Base-by-base conservation (phyloP, 2,113 vertebrate species). In the Ursus arctos region DNA sequence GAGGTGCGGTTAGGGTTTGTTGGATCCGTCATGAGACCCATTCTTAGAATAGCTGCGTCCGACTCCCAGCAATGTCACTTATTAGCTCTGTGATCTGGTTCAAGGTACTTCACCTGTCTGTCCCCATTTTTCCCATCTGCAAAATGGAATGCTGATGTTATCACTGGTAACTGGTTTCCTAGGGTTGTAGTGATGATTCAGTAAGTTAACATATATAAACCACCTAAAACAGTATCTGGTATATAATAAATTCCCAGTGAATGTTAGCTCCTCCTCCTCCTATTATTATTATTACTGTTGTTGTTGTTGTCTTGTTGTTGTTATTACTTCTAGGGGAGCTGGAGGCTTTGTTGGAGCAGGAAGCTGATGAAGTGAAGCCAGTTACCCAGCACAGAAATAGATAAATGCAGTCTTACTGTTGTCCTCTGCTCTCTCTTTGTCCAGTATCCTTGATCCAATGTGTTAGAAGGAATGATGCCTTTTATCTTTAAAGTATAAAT, bases 401-500 rank as follows among this genome's bases (percentile, higher is more conserved):
- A 97, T 77, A 88, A 84, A 85, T 86, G 65, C 22, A 74, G 26
- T 19, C 31, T 80, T 55, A 76, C 24, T 96, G 61, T 65, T 74
- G 40, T 96, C n/a, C 67, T 95, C 24, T 53, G 55, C 57, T 91
- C 9, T 83, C 40, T 74, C 57, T 83, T 92, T 95, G 76, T 16
- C 76, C 18, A 79, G 53, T 14, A 93, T 72, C 92, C 31, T 88
- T 95, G 95, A 82, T 85, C 65, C 88, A 88, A 77, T 86, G 72
- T 95, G 71, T 94, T 85, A 88, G 93, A 94, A 92, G 80, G 71
- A 91, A 31, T 95, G 53, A 49, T 97, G 91, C 79, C 93, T 98
- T 96, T 97, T 87, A 86, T 93, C 91, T 97, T 95, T 92, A 94
- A 97, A 91, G 59, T 72, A 82, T 67, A 98, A 97, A 85, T 93